A percentile compares a stretch with the other conserved stretches of the same genome.
Evolutionary conservation across 2,888 invertebrate species (phyloP).

Genomic region (Dicycla oo): DNA sequence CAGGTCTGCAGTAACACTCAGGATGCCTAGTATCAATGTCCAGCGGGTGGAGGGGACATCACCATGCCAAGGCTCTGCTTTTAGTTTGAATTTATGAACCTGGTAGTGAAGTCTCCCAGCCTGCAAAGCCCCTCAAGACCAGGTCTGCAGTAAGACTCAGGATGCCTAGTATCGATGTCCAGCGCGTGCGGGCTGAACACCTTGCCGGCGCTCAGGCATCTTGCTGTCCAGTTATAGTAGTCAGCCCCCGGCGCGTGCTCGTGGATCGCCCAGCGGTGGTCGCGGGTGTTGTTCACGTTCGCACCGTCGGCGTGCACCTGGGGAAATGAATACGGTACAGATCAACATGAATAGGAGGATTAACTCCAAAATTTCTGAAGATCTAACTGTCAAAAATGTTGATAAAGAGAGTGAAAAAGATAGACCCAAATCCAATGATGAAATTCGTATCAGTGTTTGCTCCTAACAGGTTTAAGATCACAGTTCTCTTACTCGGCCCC

Average conservation of each 20-base stretch:
- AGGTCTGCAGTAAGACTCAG: conserved; percentile 90
- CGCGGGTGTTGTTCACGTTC: conserved; percentile 93
- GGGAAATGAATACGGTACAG: rapidly evolving
- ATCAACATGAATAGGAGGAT: not conserved
- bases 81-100: conserved; percentile 66
- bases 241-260: conserved; percentile 95
- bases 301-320: conserved; percentile 97
- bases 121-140: conserved; percentile 91
- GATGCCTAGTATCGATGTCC: conserved; percentile 91
- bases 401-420: not conserved
- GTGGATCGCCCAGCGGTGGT: conserved; percentile 96
- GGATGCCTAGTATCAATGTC: too few species aligned
- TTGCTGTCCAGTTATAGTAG: conserved; percentile 96
- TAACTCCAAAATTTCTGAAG: not conserved
- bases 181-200: conserved; percentile 94
- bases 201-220: conserved; percentile 95
- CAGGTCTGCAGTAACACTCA: too few species aligned
- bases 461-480: not conserved
- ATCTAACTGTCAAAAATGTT: not conserved
- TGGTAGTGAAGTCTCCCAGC: conserved; percentile 94
- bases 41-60: too few species aligned
- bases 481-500: not conserved
- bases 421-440: not conserved
- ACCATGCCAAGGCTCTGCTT: too few species aligned
- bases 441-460: not conserved